Percentiles rank a stretch among this genome's conserved stretches.
Conservation (phyloP, 2,797 vertebrate species). For the Acrossocheilus wenchowensis region DNA sequence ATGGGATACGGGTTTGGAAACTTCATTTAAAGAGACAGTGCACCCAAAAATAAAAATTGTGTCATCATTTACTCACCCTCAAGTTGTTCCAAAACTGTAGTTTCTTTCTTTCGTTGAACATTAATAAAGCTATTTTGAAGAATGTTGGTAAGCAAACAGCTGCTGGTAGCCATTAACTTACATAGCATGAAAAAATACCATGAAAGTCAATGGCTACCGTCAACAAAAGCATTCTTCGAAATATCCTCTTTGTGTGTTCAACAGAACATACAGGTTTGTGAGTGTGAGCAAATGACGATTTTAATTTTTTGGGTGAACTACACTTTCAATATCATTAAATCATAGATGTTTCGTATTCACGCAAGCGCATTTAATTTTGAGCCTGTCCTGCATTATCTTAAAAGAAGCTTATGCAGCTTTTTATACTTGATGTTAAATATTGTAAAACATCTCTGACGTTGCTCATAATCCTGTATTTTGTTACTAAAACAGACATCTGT, state of each 20-base stretch:
- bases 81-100: neutral
- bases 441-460: neutral
- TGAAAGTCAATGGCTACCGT: neutral
- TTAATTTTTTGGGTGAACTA: neutral
- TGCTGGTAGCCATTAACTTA: neutral
- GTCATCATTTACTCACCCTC: neutral
- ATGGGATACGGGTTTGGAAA: neutral
- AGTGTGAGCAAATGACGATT: neutral
- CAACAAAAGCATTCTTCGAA: neutral
- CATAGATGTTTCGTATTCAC: neutral
- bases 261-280: neutral
- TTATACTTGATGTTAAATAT: constrained; percentile 2
- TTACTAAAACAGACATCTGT: constrained; percentile 22
- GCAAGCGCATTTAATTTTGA: neutral
- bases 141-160: neutral
- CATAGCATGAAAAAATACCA: neutral
- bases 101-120: neutral
- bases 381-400: neutral
- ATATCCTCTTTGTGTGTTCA: neutral
- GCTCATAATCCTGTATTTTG: constrained; percentile 7
- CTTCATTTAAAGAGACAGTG: neutral
- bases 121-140: neutral
- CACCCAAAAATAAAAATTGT: neutral
- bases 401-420: neutral
- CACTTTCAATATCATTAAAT: neutral